Conservation (phyloP, 1,140 invertebrate species). For the Protaetia brevitarsis region DNA sequence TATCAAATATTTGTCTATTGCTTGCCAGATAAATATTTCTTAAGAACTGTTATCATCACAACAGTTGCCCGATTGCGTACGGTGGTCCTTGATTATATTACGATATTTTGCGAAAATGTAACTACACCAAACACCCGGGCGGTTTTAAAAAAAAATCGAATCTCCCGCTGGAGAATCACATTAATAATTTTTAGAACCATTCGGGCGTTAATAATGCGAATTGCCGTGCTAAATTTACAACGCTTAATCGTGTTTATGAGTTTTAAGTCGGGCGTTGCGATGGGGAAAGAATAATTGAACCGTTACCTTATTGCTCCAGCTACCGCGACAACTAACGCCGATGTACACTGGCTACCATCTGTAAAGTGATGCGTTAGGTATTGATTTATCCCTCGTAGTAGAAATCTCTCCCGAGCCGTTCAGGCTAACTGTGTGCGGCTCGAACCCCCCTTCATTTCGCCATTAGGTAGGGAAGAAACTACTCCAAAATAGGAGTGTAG, state of each 20-base stretch:
- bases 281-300: slow-evolving; percentile 13
- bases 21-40: too few species aligned
- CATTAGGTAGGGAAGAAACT: slow-evolving; percentile 10
- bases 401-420: too few species aligned
- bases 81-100: too few species aligned
- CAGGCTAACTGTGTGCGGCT: not conserved
- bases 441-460: not conserved
- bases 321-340: slow-evolving; percentile 10
- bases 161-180: too few species aligned
- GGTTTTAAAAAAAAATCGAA: too few species aligned
- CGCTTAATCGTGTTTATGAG: slow-evolving; percentile 7
- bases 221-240: not conserved
- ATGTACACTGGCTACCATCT: slow-evolving; percentile 15
- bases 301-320: slow-evolving; percentile 6
- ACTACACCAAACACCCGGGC: too few species aligned
- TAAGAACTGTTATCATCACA: too few species aligned
- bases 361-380: slow-evolving; percentile 13
- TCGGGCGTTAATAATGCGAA: not conserved
- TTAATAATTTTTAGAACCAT: not conserved
- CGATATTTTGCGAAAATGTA: too few species aligned
- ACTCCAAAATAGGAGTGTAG: slow-evolving; percentile 13
- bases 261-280: slow-evolving; percentile 7
- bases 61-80: too few species aligned
- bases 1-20: too few species aligned
- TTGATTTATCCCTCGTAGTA: slow-evolving; percentile 11